Evolutionary conservation across 2,797 vertebrate genomes (phyloP).

Genomic region (Poecile montanus): DNA sequence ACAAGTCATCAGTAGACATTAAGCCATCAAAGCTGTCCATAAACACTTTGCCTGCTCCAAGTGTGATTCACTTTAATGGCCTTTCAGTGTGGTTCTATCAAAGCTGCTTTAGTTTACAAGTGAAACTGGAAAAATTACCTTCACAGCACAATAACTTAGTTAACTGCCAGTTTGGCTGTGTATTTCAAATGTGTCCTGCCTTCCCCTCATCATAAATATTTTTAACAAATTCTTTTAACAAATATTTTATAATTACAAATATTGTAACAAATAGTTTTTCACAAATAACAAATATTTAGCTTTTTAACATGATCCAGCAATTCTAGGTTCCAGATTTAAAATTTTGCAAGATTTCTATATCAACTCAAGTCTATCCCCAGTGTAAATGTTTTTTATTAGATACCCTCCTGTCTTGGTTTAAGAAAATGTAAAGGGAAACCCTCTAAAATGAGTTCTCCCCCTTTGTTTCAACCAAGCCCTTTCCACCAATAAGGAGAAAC

Average conservation of each 20-base stretch:
- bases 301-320: not conserved
- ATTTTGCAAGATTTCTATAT: not conserved
- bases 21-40: not conserved
- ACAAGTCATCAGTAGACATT: not conserved
- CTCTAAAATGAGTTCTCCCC: not conserved
- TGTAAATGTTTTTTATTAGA: not conserved
- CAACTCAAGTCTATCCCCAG: not conserved
- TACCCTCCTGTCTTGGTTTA: not conserved
- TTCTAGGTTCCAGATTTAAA: not conserved
- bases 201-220: rapidly evolving
- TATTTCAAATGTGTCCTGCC: not conserved
- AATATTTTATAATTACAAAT: no score
- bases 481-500: not conserved
- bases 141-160: not conserved
- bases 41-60: not conserved
- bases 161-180: not conserved
- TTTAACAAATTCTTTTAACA: no score
- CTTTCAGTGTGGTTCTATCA: not conserved
- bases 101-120: not conserved
- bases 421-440: not conserved
- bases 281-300: no score
- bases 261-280: no score
- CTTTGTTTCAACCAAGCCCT: not conserved
- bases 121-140: not conserved
- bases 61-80: not conserved